phyloP scores from a whole-genome alignment of 2,797 vertebrate genomes.

The Epinephelus malabaricus region DNA sequence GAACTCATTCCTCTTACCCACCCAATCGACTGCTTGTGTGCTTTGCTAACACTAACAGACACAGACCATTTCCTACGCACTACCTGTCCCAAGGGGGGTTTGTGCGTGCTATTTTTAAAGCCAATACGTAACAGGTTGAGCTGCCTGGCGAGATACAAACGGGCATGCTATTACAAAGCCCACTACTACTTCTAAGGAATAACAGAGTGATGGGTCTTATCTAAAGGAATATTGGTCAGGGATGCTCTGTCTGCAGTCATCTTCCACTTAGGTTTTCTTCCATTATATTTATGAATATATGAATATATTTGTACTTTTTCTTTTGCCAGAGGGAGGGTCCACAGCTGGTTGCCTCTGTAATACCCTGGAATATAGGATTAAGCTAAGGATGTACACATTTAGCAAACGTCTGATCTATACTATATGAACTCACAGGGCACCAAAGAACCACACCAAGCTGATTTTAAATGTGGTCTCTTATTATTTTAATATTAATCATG shows the following conservation, averaged over 20 bases:
- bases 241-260: constrained; percentile 13
- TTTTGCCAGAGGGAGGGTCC: background rate
- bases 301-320: constrained; percentile 2
- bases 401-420: background rate
- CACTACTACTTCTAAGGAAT: background rate
- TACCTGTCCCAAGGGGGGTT: constrained; percentile 38
- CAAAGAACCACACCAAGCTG: background rate
- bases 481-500: constrained; percentile 6
- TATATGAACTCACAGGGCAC: background rate
- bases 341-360: background rate
- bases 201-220: constrained; percentile 8
- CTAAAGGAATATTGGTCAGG: constrained; percentile 8
- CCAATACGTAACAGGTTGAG: constrained; percentile 48
- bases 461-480: constrained; percentile 12
- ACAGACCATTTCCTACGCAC: constrained; percentile 50
- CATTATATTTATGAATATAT: background rate
- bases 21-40: constrained; percentile 36
- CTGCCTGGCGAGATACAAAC: constrained; percentile 45
- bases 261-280: background rate
- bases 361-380: constrained; percentile 9
- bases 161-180: constrained; percentile 28
- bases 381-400: constrained; percentile 4
- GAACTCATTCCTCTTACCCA: constrained; percentile 35
- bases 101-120: constrained; percentile 55
- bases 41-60: constrained; percentile 49